Conservation (phyloP, 92 coral and sea anemone species). For the Paramuricea clavata region DNA sequence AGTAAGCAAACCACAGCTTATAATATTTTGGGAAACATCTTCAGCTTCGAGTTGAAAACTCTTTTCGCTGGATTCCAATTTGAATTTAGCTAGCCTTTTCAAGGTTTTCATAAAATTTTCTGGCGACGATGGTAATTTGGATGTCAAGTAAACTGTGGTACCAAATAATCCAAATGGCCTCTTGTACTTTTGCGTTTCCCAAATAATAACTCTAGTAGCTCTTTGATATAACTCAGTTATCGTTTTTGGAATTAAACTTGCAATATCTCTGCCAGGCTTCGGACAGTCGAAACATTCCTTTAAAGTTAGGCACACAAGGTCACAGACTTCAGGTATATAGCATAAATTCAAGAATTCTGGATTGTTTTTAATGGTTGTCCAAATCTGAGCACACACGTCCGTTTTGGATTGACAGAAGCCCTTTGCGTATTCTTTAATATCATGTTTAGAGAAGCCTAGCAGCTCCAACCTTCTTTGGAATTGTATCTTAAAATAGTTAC, state of each 20-base stretch:
- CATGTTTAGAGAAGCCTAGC: constrained; percentile 61
- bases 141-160: neutral
- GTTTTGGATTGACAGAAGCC: constrained; percentile 31
- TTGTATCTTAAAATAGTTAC: neutral
- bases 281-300: neutral
- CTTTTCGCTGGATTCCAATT: constrained; percentile 10
- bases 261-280: neutral
- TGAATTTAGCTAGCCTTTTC: neutral
- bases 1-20: constrained; percentile 15
- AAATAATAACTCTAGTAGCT: constrained; percentile 8
- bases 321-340: constrained; percentile 70
- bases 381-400: neutral
- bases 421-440: constrained; percentile 48
- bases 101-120: constrained; percentile 8
- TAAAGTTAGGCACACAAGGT: constrained; percentile 51
- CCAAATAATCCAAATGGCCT: neutral
- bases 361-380: constrained; percentile 52
- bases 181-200: neutral
- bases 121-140: neutral
- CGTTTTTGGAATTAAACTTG: neutral
- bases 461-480: constrained; percentile 60
- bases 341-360: constrained; percentile 52
- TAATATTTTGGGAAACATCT: neutral
- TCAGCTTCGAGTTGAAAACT: constrained; percentile 22
- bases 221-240: constrained; percentile 10